Percentiles rank a stretch among this genome's conserved stretches.
Conservation (phyloP, 2,113 vertebrate species). For the Phylloscopus whistleri region DNA sequence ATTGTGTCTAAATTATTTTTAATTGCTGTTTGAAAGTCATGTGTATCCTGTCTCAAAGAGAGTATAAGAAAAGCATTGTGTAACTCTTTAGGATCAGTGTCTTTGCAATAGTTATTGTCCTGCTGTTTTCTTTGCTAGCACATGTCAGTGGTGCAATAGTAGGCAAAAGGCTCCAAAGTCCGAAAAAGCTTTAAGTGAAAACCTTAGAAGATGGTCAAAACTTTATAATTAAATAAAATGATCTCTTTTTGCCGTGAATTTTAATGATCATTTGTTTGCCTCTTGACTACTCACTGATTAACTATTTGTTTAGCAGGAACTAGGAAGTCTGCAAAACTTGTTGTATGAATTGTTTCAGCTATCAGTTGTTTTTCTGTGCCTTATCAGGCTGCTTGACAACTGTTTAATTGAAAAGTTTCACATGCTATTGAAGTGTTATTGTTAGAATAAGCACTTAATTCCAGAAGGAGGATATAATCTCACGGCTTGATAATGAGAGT, state of each 20-base stretch:
- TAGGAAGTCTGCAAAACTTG: background rate
- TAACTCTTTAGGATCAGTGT: background rate
- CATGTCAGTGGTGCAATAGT: background rate
- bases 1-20: background rate
- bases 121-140: background rate
- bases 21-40: background rate
- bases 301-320: background rate
- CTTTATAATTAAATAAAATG: background rate
- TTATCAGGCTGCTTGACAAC: constrained; percentile 9
- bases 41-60: background rate
- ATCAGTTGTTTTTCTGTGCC: background rate
- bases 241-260: background rate
- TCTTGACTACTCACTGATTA: background rate
- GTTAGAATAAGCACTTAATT: constrained; percentile 36
- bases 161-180: background rate
- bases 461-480: constrained; percentile 13
- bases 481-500: background rate
- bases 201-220: background rate
- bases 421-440: constrained; percentile 25
- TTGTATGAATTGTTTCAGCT: background rate
- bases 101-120: background rate
- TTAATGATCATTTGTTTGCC: background rate
- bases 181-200: background rate
- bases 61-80: background rate
- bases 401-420: constrained; percentile 28